phyloP scores from a whole-genome alignment of 2,113 vertebrate genomes.

The Miniopterus natalensis region DNA sequence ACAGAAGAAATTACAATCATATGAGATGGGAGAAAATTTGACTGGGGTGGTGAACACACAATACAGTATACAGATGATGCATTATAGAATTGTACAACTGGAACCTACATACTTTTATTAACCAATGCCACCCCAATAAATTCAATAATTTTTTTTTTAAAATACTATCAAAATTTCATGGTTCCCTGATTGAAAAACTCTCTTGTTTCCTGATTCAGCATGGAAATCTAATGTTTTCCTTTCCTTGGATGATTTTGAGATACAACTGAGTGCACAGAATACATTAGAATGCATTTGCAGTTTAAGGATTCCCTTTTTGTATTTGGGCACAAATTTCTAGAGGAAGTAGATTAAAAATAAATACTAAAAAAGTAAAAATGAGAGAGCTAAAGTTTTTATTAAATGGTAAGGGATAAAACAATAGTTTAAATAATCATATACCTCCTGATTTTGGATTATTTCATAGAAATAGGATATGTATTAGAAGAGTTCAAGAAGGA shows the following conservation, averaged over 20 bases:
- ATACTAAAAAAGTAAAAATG: neutral
- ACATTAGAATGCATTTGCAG: constrained; percentile 65
- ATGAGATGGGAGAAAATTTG: neutral
- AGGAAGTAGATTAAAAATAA: neutral
- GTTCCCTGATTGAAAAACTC: neutral
- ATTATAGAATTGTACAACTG: neutral
- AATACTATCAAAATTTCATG: constrained; percentile 35
- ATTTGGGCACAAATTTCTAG: neutral
- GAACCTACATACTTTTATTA: neutral
- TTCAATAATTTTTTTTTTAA: neutral
- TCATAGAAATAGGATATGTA: neutral
- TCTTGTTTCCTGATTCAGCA: constrained; percentile 59
- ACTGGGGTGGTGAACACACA: neutral
- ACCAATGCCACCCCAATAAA: neutral
- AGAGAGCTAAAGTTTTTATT: neutral
- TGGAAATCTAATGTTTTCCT: constrained; percentile 64
- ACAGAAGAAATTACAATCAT: constrained; percentile 4
- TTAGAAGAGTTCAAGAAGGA: neutral
- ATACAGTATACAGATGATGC: neutral
- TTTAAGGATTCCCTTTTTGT: neutral
- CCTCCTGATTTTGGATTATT: neutral
- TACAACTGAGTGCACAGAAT: constrained; percentile 54
- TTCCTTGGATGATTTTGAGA: constrained; percentile 54
- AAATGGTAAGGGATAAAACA: neutral
- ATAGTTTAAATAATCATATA: neutral